A percentile compares a stretch with the other conserved stretches of the same genome.
Conservation (phyloP, 2,113 vertebrate species). For the Pluvianellus socialis region DNA sequence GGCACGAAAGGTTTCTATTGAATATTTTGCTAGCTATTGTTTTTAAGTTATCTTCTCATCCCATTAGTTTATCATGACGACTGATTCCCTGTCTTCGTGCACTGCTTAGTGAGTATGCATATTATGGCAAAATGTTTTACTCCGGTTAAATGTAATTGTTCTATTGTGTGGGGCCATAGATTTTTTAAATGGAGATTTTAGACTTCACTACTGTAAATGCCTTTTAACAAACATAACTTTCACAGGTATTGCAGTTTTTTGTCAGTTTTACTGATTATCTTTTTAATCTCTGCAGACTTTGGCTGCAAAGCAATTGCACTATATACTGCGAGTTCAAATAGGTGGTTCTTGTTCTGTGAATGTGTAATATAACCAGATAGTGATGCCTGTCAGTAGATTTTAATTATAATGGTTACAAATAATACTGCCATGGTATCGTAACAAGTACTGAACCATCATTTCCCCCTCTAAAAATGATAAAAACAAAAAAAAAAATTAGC, state of each 20-base stretch:
- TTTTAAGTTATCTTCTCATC: slow-evolving; percentile 68
- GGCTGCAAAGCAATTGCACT: slow-evolving; percentile 82
- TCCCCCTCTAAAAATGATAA: slow-evolving; percentile 58
- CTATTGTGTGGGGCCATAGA: slow-evolving; percentile 86
- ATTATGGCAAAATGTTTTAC: slow-evolving; percentile 56
- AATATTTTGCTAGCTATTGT: slow-evolving; percentile 79
- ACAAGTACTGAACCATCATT: slow-evolving; percentile 68
- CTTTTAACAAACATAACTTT: slow-evolving; percentile 81
- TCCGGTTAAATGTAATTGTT: slow-evolving; percentile 56
- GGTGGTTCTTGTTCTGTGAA: slow-evolving; percentile 76
- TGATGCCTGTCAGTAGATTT: slow-evolving; percentile 54
- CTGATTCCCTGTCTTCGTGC: slow-evolving; percentile 68
- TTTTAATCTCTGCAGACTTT: slow-evolving; percentile 75
- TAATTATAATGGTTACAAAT: slow-evolving; percentile 46
- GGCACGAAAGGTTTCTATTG: slow-evolving; percentile 76
- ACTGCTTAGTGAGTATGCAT: slow-evolving; percentile 69
- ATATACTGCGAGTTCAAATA: slow-evolving; percentile 70
- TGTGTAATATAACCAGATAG: slow-evolving; percentile 64
- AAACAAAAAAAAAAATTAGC: slow-evolving; percentile 62
- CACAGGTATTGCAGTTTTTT: slow-evolving; percentile 77
- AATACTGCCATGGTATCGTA: slow-evolving; percentile 70
- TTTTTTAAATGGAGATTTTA: slow-evolving; percentile 89
- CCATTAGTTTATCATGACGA: slow-evolving; percentile 64
- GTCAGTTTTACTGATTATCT: slow-evolving; percentile 76
- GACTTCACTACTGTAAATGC: slow-evolving; percentile 96